These are phyloP conservation scores for Tetramorium alpestre DNA, from an alignment of 1,140 invertebrate species.

Conservation along the genomic window DNA sequence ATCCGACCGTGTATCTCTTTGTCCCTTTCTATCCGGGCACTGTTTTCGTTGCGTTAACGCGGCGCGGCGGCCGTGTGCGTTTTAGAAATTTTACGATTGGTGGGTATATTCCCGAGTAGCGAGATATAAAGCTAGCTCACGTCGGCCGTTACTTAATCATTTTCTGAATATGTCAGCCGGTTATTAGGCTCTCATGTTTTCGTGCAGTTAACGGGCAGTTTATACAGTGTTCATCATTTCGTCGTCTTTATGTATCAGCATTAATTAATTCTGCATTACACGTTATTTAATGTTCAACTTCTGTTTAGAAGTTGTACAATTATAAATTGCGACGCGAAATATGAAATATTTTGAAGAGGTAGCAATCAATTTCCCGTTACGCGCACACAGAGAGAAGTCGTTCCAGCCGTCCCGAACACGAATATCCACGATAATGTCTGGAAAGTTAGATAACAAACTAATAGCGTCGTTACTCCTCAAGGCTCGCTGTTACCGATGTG, in stretches of 20 bases:
- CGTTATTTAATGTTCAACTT: slow-evolving; percentile 18
- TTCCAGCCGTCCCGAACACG: not conserved
- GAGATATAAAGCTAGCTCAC: slow-evolving; percentile 12
- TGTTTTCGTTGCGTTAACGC: slow-evolving; percentile 39
- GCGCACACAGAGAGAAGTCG: not conserved
- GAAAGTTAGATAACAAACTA: slow-evolving; percentile 5
- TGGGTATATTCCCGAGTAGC: not conserved
- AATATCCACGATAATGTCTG: not conserved
- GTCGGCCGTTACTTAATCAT: slow-evolving; percentile 26
- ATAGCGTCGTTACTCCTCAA: not conserved
- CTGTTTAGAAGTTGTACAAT: not conserved
- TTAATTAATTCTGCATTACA: not conserved
- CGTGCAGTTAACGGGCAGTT: not conserved
- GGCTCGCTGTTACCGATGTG: not conserved
- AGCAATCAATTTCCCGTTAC: slow-evolving; percentile 9
- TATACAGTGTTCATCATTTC: not conserved
- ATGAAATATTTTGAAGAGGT: not conserved
- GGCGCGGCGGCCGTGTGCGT: not conserved
- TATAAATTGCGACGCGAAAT: not conserved
- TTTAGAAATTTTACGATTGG: slow-evolving; percentile 35
- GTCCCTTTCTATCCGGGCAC: not conserved
- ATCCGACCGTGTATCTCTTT: not conserved
- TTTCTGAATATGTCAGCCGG: slow-evolving; percentile 13
- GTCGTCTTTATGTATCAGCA: not conserved
- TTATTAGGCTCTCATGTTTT: slow-evolving; percentile 5